Percentiles rank a stretch among this genome's conserved stretches.
Conservation (phyloP, 1,140 invertebrate genomes). For the Cotesia glomerata region DNA sequence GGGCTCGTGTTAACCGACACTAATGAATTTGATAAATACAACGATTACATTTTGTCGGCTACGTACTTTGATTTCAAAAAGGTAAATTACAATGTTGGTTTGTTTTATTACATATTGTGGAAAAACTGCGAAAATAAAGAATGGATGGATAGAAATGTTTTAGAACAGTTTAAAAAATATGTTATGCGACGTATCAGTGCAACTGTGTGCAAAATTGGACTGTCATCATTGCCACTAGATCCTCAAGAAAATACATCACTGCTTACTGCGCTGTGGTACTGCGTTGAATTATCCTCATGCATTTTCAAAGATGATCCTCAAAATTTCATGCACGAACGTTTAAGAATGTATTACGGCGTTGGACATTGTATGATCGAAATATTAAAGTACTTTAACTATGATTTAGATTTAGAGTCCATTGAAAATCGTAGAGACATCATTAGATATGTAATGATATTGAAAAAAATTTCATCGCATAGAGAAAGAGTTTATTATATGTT, state of each 20-base stretch:
- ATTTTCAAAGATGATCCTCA: not conserved
- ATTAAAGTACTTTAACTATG: not conserved
- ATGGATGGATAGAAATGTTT: not conserved
- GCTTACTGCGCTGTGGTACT: not conserved
- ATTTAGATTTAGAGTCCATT: not conserved
- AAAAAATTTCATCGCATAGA: not conserved
- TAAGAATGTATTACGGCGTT: not conserved
- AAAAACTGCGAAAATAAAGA: not conserved
- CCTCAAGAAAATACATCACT: not conserved
- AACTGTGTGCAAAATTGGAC: not conserved
- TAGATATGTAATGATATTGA: not conserved
- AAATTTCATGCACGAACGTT: not conserved
- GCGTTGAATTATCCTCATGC: not conserved
- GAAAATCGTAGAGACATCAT: not conserved
- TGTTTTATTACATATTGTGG: not conserved
- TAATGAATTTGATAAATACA: not conserved
- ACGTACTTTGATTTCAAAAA: not conserved
- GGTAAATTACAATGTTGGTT: not conserved
- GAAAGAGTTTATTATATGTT: not conserved
- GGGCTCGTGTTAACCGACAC: not conserved
- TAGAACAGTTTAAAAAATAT: not conserved
- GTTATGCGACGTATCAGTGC: not conserved
- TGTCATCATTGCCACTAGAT: not conserved
- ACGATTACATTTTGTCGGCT: not conserved
- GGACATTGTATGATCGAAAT: not conserved